Base-by-base conservation (phyloP, 2,888 invertebrate species). In the Nomada flava region DNA sequence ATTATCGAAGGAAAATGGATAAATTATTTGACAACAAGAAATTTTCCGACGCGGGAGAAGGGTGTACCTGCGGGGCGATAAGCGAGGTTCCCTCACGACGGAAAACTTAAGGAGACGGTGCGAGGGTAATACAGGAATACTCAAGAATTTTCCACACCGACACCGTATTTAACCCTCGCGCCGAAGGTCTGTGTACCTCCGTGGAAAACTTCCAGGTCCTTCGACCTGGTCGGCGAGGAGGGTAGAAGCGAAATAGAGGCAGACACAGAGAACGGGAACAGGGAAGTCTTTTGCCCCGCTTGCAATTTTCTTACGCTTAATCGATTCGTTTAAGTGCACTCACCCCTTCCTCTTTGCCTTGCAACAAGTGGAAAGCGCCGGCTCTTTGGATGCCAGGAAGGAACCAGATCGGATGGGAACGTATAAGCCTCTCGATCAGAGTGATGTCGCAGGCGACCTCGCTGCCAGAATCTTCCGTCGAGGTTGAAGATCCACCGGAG, bases 361-460 rank as follows among this genome's bases (percentile, higher is more conserved):
- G 98, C 67, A 99, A 96, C 88, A 99, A 95, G 94, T 99, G 98
- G 89, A 98, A 97, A 42, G 98, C 98, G 7, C 98, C 98, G 74
- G 98, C 97, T 86, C 99, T 95, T 92, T 98, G 98, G 71, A 99
- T 97, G 55, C 98, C 98, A 0, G 98, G 98, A 83, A 99, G 95
- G 94, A 98, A 98, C 99, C 99, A 99, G 91, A 99, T 98, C 60
- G 98, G 98, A 94, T 98, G 98, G 50, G 98, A 98, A 87, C 98
- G 96, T 92, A 98, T 96, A 88, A 99, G 95, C 86, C 98, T 95
- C 94, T 99, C 98, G 92, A 98, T 95, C 85, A 98, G 94, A 29
- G 97, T 96, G 92, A 98, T 97, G 94, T 97, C 97, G 93, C 98
- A 98, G 84, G 97, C 97, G 84, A 96, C 96, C 90, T 96, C 96